Percentiles rank a stretch among this genome's conserved stretches.
These are phyloP conservation scores for Megaceryle maxima DNA, from an alignment of 2,113 vertebrate genomes.

Conservation along the genomic window DNA sequence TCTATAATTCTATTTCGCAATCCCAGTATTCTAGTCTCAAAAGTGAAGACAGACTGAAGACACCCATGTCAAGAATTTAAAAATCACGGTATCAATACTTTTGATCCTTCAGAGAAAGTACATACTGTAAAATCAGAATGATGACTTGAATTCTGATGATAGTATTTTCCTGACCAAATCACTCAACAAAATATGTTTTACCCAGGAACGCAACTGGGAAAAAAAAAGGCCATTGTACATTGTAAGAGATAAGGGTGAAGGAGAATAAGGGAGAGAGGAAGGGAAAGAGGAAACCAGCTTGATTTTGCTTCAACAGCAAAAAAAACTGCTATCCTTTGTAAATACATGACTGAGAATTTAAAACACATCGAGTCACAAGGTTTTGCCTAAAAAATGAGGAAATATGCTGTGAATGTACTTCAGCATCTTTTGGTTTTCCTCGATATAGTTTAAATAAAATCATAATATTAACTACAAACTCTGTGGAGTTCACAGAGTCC, in stretches of 20 bases:
- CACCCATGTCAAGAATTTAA: conserved; percentile 74
- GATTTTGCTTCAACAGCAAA: conserved; percentile 70
- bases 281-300: conserved; percentile 45
- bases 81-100: conserved; percentile 82
- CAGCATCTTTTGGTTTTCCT: conserved; percentile 75
- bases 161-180: conserved; percentile 55
- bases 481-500: conserved; percentile 76
- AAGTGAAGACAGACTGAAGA: conserved; percentile 76
- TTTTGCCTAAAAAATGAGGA: conserved; percentile 83
- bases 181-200: conserved; percentile 53
- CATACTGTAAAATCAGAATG: conserved; percentile 61
- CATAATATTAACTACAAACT: conserved; percentile 74
- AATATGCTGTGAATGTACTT: conserved; percentile 77
- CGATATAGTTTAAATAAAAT: conserved; percentile 79
- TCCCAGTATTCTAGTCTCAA: conserved; percentile 33
- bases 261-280: neutral
- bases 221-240: conserved; percentile 65
- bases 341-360: conserved; percentile 76
- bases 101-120: conserved; percentile 73
- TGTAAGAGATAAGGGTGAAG: conserved; percentile 8
- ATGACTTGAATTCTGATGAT: conserved; percentile 68
- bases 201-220: conserved; percentile 57
- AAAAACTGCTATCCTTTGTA: conserved; percentile 60
- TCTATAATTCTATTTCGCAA: conserved; percentile 18
- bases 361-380: conserved; percentile 75